Evolutionary conservation across 2,797 vertebrate species (phyloP).

Genomic region (Crenichthys baileyi): DNA sequence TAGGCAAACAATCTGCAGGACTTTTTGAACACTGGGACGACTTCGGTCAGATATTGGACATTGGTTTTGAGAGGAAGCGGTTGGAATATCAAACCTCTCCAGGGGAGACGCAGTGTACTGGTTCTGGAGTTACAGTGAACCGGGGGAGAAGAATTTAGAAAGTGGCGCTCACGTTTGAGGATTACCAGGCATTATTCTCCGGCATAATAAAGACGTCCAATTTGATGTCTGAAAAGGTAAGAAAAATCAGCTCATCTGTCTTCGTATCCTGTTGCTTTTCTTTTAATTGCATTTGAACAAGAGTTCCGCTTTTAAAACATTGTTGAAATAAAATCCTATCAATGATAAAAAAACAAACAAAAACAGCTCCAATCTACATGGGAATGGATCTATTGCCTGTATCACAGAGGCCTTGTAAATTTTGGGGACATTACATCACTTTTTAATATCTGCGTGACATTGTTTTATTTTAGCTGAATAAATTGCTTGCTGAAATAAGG

Average conservation of each 20-base stretch:
- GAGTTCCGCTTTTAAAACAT: not conserved
- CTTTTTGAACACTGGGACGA: constrained; percentile 33
- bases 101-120: constrained; percentile 20
- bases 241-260: constrained; percentile 1
- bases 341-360: not conserved
- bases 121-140: constrained; percentile 48
- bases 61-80: constrained; percentile 43
- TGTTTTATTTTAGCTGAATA: not conserved
- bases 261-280: not conserved
- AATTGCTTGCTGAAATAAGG: not conserved
- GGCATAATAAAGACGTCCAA: constrained; percentile 36
- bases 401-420: not conserved
- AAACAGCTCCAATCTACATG: not conserved
- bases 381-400: not conserved
- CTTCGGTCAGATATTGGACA: constrained; percentile 47
- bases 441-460: not conserved
- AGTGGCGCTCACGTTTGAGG: constrained; percentile 41
- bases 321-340: not conserved
- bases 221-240: constrained; percentile 80
- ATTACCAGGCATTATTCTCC: constrained; percentile 56
- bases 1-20: constrained; percentile 30
- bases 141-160: constrained; percentile 30
- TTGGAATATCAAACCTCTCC: constrained; percentile 38
- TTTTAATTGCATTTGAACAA: not conserved
- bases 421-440: not conserved